Evolutionary conservation across 2,797 vertebrate species (phyloP).

Genomic region (Ctenopoma multispine): DNA sequence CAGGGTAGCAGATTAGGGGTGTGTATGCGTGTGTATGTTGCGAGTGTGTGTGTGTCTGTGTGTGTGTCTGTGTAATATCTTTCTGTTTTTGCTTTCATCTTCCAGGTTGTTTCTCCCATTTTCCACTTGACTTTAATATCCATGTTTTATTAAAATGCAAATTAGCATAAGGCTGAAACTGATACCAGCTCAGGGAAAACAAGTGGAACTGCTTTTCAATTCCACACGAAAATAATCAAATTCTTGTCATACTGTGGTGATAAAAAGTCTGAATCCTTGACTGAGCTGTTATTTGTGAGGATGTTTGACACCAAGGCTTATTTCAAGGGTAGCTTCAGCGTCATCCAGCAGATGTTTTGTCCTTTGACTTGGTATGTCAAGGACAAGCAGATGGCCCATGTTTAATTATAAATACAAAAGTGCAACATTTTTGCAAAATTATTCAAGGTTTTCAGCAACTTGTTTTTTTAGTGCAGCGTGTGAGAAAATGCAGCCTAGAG

Average conservation of each 20-base stretch:
- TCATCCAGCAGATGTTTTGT: slow-evolving; percentile 72
- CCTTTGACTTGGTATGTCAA: slow-evolving; percentile 61
- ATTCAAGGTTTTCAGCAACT: slow-evolving; percentile 38
- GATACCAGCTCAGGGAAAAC: background rate
- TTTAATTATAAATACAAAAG: slow-evolving; percentile 51
- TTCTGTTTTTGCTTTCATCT: slow-evolving; percentile 23
- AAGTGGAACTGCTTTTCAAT: slow-evolving; percentile 1
- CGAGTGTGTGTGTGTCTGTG: slow-evolving; percentile 12
- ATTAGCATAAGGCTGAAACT: background rate
- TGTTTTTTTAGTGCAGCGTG: slow-evolving; percentile 5
- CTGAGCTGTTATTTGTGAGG: slow-evolving; percentile 51
- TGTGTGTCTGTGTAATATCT: slow-evolving; percentile 24
- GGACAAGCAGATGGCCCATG: slow-evolving; percentile 63
- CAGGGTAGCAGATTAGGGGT: slow-evolving; percentile 50
- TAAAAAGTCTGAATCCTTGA: slow-evolving; percentile 54
- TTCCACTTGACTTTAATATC: background rate
- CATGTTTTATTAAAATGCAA: slow-evolving; percentile 15
- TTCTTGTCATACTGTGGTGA: slow-evolving; percentile 21
- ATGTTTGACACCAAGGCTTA: slow-evolving; percentile 63
- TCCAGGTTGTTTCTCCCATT: slow-evolving; percentile 9
- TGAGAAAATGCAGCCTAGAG: slow-evolving; percentile 2
- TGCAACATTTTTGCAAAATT: slow-evolving; percentile 44
- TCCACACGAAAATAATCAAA: slow-evolving; percentile 1
- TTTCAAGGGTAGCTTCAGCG: slow-evolving; percentile 63
- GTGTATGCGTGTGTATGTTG: slow-evolving; percentile 7